These are phyloP conservation scores for Mormyrops boulengeri DNA, from an alignment of 2,797 vertebrate species.

Conservation along the genomic window DNA sequence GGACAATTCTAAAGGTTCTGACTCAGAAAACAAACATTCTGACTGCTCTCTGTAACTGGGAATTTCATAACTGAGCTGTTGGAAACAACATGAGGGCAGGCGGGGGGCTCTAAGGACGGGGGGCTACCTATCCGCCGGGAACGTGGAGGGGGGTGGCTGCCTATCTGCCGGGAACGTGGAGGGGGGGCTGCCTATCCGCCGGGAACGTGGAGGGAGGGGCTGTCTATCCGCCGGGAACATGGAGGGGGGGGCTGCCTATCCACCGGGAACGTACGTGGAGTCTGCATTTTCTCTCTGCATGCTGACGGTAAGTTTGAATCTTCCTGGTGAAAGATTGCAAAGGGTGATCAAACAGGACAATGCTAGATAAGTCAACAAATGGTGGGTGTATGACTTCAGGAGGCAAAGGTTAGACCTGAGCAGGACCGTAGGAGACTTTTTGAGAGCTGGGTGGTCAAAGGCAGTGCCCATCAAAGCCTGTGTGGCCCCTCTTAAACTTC, in stretches of 20 bases:
- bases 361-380: background rate
- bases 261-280: background rate
- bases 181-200: background rate
- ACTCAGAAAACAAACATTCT: background rate
- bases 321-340: background rate
- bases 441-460: background rate
- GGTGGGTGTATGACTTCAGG: background rate
- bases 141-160: too few relatives aligned
- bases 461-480: background rate
- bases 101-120: background rate
- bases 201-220: background rate
- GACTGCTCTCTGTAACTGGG: background rate
- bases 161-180: background rate
- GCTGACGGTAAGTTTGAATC: background rate
- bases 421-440: background rate
- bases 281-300: background rate
- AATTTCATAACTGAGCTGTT: background rate
- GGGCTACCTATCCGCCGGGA: too few relatives aligned
- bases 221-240: too few relatives aligned
- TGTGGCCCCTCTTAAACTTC: background rate
- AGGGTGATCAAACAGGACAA: background rate
- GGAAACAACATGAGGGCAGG: background rate
- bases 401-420: background rate
- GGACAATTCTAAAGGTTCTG: background rate
- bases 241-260: background rate